Conservation (phyloP, 2,888 invertebrate species). For the Heliconius erato region DNA sequence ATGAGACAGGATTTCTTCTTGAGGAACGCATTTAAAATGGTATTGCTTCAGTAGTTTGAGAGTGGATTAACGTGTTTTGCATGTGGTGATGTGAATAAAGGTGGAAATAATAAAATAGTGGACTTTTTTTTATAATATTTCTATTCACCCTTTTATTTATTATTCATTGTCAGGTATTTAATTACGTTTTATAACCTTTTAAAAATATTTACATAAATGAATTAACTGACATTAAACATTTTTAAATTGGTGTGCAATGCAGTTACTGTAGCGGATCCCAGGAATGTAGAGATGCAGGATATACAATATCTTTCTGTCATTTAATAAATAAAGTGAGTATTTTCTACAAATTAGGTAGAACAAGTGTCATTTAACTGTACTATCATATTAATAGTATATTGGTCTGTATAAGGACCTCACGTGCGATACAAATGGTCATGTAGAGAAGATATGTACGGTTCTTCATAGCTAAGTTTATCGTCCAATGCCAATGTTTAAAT, state of each 20-base stretch:
- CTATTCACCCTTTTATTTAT: too few relatives aligned
- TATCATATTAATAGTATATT: constrained; percentile 32
- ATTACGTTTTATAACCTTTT: too few relatives aligned
- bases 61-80: not conserved
- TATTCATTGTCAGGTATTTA: too few relatives aligned
- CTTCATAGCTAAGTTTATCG: constrained; percentile 18
- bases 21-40: not conserved
- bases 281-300: not conserved
- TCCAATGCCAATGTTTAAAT: not conserved
- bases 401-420: constrained; percentile 16
- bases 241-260: not conserved
- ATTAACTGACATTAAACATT: not conserved
- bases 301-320: constrained; percentile 19
- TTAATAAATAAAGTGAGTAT: constrained; percentile 6
- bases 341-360: constrained; percentile 32
- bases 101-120: too few relatives aligned
- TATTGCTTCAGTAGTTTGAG: not conserved
- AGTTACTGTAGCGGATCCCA: not conserved
- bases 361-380: constrained; percentile 34
- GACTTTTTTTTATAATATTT: too few relatives aligned
- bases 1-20: not conserved
- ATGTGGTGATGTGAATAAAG: not conserved
- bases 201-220: not conserved
- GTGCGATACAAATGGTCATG: constrained; percentile 6
- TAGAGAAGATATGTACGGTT: constrained; percentile 21